Conservation (phyloP, 2,888 invertebrate genomes). For the Adelphocoris suturalis region DNA sequence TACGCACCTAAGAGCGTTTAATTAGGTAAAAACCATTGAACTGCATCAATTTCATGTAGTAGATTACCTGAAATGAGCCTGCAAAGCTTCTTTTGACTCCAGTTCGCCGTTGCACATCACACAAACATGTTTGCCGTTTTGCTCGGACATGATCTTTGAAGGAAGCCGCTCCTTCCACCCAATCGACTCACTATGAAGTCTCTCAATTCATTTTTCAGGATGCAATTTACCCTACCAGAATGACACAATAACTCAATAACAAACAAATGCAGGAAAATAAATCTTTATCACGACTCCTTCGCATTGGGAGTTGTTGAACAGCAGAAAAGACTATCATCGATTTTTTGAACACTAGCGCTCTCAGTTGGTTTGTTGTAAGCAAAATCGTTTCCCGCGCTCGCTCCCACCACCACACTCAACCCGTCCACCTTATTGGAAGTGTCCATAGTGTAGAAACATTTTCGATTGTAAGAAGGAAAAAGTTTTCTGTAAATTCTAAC, state of each 20-base stretch:
- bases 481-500: too few species aligned
- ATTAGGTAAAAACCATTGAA: too few species aligned
- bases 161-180: background rate
- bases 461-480: too few species aligned
- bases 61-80: constrained; percentile 82
- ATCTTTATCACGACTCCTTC: background rate
- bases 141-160: constrained; percentile 49
- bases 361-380: constrained; percentile 48
- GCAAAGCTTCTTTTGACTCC: constrained; percentile 82
- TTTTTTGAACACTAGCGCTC: constrained; percentile 66
- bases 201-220: background rate
- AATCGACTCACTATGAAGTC: background rate
- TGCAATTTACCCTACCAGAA: background rate
- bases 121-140: constrained; percentile 78
- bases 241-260: background rate
- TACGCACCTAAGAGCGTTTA: too few species aligned
- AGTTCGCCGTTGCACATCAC: constrained; percentile 82
- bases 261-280: background rate
- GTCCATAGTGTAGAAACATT: too few species aligned
- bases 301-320: constrained; percentile 23
- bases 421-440: background rate
- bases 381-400: constrained; percentile 2
- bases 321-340: constrained; percentile 42
- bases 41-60: too few species aligned
- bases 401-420: background rate